These are phyloP conservation scores for Parnassius smintheus DNA, from an alignment of 2,888 invertebrate genomes.

Conservation along the genomic window DNA sequence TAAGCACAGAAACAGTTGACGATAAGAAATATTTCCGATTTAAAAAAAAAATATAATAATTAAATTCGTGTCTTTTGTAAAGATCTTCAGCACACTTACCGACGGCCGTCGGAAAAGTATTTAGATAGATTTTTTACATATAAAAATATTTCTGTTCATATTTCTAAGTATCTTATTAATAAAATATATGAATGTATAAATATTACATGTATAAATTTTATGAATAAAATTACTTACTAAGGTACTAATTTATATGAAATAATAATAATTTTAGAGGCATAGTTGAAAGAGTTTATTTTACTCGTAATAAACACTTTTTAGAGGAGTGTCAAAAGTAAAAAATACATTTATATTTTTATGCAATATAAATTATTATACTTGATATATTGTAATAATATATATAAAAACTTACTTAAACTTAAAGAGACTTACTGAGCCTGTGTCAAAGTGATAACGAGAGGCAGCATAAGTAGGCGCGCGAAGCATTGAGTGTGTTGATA, in stretches of 20 bases:
- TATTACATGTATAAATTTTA: neutral
- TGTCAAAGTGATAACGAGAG: slow-evolving; percentile 49
- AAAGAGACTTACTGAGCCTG: slow-evolving; percentile 61
- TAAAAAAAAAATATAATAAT: too few species aligned
- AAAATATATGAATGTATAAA: neutral
- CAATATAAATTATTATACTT: too few species aligned
- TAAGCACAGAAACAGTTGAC: too few species aligned
- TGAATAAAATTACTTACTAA: neutral
- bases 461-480: slow-evolving; percentile 44
- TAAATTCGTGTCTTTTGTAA: too few species aligned
- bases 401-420: neutral
- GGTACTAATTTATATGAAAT: neutral
- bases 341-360: too few species aligned
- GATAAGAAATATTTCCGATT: too few species aligned
- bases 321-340: neutral
- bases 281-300: neutral
- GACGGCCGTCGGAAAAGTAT: slow-evolving; percentile 43
- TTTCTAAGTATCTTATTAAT: neutral
- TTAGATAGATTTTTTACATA: neutral
- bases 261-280: neutral
- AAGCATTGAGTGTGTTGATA: slow-evolving; percentile 38
- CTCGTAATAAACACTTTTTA: neutral
- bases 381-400: too few species aligned
- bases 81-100: slow-evolving; percentile 20
- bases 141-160: neutral